phyloP scores from a whole-genome alignment of 2,888 invertebrate genomes.

The Chesias legatella region DNA sequence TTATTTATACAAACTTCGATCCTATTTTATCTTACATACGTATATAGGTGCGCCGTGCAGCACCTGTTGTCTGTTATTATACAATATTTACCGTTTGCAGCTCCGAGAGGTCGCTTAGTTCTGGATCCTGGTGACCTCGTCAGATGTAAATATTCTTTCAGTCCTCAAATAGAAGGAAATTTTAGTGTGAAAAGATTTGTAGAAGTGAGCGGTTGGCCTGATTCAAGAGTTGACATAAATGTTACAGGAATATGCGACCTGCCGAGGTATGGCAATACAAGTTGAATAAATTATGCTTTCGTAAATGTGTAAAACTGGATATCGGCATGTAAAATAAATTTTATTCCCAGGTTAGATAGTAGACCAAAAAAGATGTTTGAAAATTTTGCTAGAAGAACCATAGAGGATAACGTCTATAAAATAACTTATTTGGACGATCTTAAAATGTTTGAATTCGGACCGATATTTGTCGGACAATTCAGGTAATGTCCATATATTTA shows the following conservation, averaged over 20 bases:
- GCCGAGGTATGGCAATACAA: conserved; percentile 70
- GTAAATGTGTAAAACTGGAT: background rate
- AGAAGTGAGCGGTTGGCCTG: conserved; percentile 72
- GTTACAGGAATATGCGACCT: conserved; percentile 64
- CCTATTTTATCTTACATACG: too few species aligned
- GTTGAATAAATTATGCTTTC: background rate
- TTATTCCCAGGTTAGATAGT: conserved; percentile 58
- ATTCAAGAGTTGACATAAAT: conserved; percentile 58
- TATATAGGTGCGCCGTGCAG: too few species aligned
- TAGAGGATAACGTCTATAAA: conserved; percentile 62
- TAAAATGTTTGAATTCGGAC: conserved; percentile 69
- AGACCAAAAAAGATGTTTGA: conserved; percentile 74
- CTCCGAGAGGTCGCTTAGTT: conserved; percentile 44
- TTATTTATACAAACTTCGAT: background rate
- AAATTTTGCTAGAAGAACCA: conserved; percentile 60
- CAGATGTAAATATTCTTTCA: conserved; percentile 69
- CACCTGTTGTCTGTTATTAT: too few species aligned
- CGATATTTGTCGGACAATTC: conserved; percentile 61
- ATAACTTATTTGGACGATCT: conserved; percentile 64
- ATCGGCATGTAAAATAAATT: background rate
- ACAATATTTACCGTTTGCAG: conserved; percentile 34
- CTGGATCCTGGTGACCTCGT: conserved; percentile 64
- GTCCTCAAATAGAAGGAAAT: conserved; percentile 61
- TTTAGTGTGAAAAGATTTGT: conserved; percentile 61
- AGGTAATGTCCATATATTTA: conserved; percentile 38